These are phyloP conservation scores for Calidris pygmaea DNA, from an alignment of 2,113 vertebrate genomes.

Conservation along the genomic window DNA sequence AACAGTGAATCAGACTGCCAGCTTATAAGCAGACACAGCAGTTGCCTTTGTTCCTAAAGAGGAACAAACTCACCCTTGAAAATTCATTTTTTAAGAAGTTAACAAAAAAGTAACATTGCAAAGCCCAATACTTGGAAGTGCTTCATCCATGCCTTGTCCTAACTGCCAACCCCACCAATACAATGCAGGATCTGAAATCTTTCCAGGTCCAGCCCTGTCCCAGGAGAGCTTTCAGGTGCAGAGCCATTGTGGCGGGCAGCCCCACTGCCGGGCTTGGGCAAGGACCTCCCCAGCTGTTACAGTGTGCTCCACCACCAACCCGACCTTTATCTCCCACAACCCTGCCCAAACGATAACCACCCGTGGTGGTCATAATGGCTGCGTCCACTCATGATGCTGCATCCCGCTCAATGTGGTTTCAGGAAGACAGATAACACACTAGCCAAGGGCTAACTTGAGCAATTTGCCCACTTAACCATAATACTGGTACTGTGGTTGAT, in stretches of 20 bases:
- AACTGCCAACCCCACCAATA: neutral
- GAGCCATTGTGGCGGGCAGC: rapidly evolving
- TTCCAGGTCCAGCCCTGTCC: neutral
- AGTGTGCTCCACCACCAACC: neutral
- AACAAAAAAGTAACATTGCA: neutral
- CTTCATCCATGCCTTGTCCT: neutral
- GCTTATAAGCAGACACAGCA: neutral
- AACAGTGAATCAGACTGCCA: neutral
- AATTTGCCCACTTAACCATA: neutral
- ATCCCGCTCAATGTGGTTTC: neutral
- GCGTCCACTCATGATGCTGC: neutral
- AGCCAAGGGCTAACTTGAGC: neutral
- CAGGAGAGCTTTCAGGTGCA: rapidly evolving
- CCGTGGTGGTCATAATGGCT: neutral
- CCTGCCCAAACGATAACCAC: neutral
- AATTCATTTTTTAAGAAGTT: neutral
- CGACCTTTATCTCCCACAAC: neutral
- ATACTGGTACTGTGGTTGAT: neutral
- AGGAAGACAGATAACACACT: neutral
- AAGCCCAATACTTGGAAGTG: neutral
- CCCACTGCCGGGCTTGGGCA: neutral
- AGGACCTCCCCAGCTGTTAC: neutral
- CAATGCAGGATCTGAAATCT: neutral
- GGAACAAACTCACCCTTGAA: neutral
- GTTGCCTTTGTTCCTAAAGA: neutral